phyloP scores from a whole-genome alignment of 2,797 vertebrate genomes.

The Xenentodon cancila region DNA sequence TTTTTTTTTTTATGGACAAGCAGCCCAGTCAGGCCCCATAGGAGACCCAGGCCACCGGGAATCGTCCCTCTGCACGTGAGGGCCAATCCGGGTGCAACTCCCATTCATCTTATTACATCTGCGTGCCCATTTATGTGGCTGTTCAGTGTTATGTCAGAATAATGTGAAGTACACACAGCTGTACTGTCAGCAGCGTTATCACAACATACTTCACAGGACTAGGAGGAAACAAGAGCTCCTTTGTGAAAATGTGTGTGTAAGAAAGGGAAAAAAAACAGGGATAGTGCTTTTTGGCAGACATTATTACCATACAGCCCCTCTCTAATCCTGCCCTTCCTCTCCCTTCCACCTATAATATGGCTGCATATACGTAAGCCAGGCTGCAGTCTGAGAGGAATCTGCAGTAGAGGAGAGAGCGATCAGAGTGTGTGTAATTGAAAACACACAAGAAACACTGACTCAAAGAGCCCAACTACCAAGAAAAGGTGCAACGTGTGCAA shows the following conservation, averaged over 20 bases:
- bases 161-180: constrained; percentile 36
- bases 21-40: too few species aligned
- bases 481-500: constrained; percentile 60
- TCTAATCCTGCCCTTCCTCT: constrained; percentile 66
- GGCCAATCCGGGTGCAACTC: too few species aligned
- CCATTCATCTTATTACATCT: constrained; percentile 36
- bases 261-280: constrained; percentile 35
- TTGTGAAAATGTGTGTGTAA: constrained; percentile 63
- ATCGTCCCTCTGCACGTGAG: too few species aligned
- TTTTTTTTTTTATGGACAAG: too few species aligned
- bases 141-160: constrained; percentile 53
- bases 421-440: constrained; percentile 82
- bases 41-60: too few species aligned
- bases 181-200: constrained; percentile 46
- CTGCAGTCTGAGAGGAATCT: constrained; percentile 57
- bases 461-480: constrained; percentile 74
- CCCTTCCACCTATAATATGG: constrained; percentile 62
- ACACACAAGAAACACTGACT: constrained; percentile 76
- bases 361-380: constrained; percentile 57
- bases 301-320: constrained; percentile 56
- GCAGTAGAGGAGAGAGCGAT: constrained; percentile 68
- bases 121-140: constrained; percentile 17
- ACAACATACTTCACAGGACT: constrained; percentile 40
- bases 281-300: constrained; percentile 54
- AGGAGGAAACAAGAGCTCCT: constrained; percentile 60